Conservation (phyloP, 2,113 vertebrate species). For the Gopherus evgoodei region DNA sequence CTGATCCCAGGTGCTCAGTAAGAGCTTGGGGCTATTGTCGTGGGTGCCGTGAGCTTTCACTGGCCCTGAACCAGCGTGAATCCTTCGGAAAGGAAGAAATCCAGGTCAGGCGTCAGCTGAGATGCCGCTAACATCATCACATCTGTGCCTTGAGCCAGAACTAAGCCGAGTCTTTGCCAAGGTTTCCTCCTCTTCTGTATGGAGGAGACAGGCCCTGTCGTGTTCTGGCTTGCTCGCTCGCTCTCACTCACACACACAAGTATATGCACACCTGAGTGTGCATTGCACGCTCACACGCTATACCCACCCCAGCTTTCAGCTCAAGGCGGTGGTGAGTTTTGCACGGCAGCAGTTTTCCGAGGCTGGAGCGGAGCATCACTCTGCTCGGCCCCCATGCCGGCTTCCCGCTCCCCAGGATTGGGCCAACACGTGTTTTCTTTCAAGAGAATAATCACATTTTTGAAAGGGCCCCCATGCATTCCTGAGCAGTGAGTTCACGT, state of each 20-base stretch:
- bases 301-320: neutral
- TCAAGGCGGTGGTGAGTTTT: neutral
- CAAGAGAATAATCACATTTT: neutral
- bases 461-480: neutral
- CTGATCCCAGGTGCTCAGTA: neutral
- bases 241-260: neutral
- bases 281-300: neutral
- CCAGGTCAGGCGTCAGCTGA: too few relatives aligned
- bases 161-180: neutral
- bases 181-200: neutral
- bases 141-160: neutral
- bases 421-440: constrained; percentile 23
- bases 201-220: neutral
- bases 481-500: constrained; percentile 1
- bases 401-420: neutral
- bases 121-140: neutral
- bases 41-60: neutral
- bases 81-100: neutral
- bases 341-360: neutral
- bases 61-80: neutral
- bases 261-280: neutral
- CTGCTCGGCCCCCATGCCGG: neutral
- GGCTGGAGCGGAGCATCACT: neutral
- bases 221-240: too few relatives aligned
- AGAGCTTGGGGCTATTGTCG: too few relatives aligned